Conservation (phyloP, 2,888 invertebrate genomes). For the Tenthredo amoena region DNA sequence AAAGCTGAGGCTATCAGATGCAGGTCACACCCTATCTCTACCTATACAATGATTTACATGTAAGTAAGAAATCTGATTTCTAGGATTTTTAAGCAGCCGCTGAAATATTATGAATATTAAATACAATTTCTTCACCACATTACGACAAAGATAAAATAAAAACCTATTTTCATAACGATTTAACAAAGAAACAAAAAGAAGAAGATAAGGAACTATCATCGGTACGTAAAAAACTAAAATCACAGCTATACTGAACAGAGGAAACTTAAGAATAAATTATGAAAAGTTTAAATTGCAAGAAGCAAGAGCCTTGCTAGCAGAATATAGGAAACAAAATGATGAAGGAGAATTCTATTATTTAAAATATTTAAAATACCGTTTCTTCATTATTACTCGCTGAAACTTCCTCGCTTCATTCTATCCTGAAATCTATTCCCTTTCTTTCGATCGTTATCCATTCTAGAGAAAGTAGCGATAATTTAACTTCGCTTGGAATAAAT, state of each 20-base stretch:
- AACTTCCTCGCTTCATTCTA: not conserved
- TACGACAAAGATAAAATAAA: too few species aligned
- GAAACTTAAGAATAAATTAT: too few species aligned
- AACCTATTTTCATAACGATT: not conserved
- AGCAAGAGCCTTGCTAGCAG: too few species aligned
- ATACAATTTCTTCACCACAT: not conserved
- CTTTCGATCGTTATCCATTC: not conserved
- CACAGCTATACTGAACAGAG: too few species aligned
- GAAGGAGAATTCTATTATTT: not conserved
- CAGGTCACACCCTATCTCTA: not conserved
- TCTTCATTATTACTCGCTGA: not conserved
- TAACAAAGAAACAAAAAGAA: too few species aligned
- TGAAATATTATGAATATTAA: not conserved
- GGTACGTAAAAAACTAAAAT: too few species aligned
- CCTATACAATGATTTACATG: not conserved
- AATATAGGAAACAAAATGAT: too few species aligned
- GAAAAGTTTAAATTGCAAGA: too few species aligned
- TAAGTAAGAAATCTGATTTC: not conserved
- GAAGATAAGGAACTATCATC: too few species aligned
- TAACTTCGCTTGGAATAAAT: not conserved
- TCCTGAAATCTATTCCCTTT: not conserved
- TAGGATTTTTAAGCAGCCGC: slow-evolving; percentile 7
- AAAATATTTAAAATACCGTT: not conserved
- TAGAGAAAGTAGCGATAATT: not conserved
- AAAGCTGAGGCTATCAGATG: not conserved